Conservation (phyloP, 1,140 invertebrate species). For the Heliconius nattereri region DNA sequence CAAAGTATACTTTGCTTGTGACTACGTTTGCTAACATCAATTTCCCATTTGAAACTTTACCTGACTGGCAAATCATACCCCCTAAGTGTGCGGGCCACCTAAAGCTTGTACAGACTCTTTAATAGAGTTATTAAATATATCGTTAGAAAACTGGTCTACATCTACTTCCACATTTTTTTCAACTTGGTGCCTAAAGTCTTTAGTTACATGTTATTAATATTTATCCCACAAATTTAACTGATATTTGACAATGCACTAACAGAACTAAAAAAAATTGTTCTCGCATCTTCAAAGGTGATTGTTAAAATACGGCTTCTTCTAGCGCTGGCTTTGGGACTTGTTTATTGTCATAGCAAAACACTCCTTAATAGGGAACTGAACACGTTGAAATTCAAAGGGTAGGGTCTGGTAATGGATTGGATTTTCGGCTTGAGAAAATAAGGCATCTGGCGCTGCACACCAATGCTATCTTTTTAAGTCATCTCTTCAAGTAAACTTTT, state of each 20-base stretch:
- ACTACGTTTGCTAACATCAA: slow-evolving; percentile 21
- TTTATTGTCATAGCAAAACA: too few species aligned
- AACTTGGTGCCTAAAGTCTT: slow-evolving; percentile 43
- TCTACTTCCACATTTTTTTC: slow-evolving; percentile 39
- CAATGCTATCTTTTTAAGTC: too few species aligned
- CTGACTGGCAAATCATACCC: slow-evolving; percentile 32
- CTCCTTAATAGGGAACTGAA: too few species aligned
- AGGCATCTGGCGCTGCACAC: too few species aligned
- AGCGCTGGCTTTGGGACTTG: too few species aligned
- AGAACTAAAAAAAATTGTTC: slow-evolving; percentile 47
- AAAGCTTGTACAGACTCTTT: slow-evolving; percentile 47
- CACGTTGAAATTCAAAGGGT: too few species aligned
- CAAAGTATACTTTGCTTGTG: too few species aligned
- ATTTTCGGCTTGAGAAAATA: too few species aligned
- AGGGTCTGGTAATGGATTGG: too few species aligned
- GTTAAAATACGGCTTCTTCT: slow-evolving; percentile 41
- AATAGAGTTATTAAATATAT: slow-evolving; percentile 46
- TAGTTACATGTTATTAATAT: slow-evolving; percentile 48
- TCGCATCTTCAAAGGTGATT: slow-evolving; percentile 46
- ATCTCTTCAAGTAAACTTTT: too few species aligned
- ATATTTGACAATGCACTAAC: slow-evolving; percentile 49
- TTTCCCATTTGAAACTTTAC: slow-evolving; percentile 42
- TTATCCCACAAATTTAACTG: slow-evolving; percentile 49
- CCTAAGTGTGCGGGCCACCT: slow-evolving; percentile 39
- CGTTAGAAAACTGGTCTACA: slow-evolving; percentile 42